Base-by-base conservation (phyloP, 2,888 invertebrate genomes). In the Tiphia femorata region DNA sequence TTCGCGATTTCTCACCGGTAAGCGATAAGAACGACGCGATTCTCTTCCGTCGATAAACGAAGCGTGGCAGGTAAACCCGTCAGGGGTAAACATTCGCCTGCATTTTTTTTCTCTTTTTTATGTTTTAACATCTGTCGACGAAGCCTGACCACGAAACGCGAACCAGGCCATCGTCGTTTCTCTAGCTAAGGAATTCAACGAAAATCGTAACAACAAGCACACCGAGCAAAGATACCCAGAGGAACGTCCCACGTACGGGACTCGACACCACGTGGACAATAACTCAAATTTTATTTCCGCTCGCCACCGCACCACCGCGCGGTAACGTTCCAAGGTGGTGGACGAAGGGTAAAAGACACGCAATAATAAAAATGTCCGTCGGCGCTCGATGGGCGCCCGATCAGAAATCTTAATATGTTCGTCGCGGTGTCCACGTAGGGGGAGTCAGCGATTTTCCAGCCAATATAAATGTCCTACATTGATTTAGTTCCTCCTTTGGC, bases 391-490 rank as follows among this genome's bases (percentile, higher is more conserved):
- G n/a, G n/a, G 48, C 49, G 65, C 51, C 60, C 69, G 73, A 78
- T 76, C 77, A 75, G 78, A 80, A 82, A 82, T 82, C 82, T 81
- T 82, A 82, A 82, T 82, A 82, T 82, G 77, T 77, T 70, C 73
- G 48, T 64, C 51, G 62, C 57, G 67, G 58, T 69, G 69, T 72
- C 64, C 67, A 54, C 62, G 53, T 65, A 58, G 64, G 12, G 33
- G 14, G 68, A 70, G 80, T 81, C 81, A 80, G 82, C 82, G 68
- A 75, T 80, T 80, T n/a, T 78, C 72, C 70, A 64, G 66, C 77
- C 80, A 79, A 82, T 82, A 82, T 81, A 76, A 81, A 80, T 79
- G 79, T 81, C 77, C 73, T 64, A 76, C 77, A 75, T 79, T 80
- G 82, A 79, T 81, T 81, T 80, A 81, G 71, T 62, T 72, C 63